Base-by-base conservation (phyloP, 1,140 invertebrate genomes). In the Lepidurus couesii region DNA sequence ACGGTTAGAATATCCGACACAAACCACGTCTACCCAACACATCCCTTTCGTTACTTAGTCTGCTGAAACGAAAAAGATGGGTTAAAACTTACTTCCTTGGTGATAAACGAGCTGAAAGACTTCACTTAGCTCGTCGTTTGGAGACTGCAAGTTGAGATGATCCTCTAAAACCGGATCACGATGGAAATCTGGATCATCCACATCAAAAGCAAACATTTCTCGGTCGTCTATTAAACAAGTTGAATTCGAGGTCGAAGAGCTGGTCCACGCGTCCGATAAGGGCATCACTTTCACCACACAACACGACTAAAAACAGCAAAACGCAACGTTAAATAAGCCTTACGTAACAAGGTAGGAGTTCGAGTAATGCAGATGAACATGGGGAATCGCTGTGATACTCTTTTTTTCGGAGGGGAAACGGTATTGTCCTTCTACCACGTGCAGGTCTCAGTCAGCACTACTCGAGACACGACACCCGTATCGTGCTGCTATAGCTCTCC, bases 391-490 rank as follows among this genome's bases (percentile, higher is more conserved):
- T 65, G 53, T 21, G 7, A 34, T 34, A 34, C 34, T 34, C 34
- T 34, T 34, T 34, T 34, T 24, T 34, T 34, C 34, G 34, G 34
- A 34, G 34, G 16, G 13, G 13, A 65, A 65, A 21, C 53, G 16
- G 53, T 65, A 16, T 1, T 65, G 9, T 21, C 13, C 21, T 13
- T 65, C 6, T 65, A n/a, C 53, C 53, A 65, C 53, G 53, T 65
- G 53, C 53, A 16, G 21, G 53, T n/a, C 53, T 65, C 53, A 13
- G 53, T 65, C 13, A 65, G 53, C 53, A 65, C 53, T 65, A 16
- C 53, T 65, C 53, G 53, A 65, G 53, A 65, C 53, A 21, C 53
- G 53, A 65, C 53, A 65, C 53, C 53, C 53, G 53, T 65, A 65
- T 65, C 8, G 53, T 21, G 53, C 53, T 34, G 34, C 34, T 34